Percentiles rank a stretch among this genome's conserved stretches.
Evolutionary conservation across 92 coral and sea anemone genomes (phyloP).

Genomic region (Isaurus tuberculatus): DNA sequence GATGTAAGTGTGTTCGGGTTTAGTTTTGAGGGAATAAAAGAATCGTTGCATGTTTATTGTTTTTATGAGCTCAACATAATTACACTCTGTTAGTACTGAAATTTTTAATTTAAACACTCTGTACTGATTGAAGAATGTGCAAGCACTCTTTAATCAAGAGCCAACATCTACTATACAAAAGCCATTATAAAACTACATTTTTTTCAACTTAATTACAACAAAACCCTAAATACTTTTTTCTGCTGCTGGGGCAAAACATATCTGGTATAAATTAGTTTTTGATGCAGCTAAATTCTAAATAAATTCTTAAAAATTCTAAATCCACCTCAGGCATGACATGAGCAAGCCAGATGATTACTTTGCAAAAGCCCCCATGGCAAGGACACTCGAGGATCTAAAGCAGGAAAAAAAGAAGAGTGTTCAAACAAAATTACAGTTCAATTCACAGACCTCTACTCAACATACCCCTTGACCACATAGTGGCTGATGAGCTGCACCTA

Average conservation of each 20-base stretch:
- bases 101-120: background rate
- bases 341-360: background rate
- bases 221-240: background rate
- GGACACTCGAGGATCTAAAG: background rate
- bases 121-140: background rate
- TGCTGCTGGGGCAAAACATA: background rate
- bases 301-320: background rate
- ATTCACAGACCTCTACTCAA: background rate
- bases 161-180: background rate
- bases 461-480: conserved; percentile 28
- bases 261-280: background rate
- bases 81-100: background rate
- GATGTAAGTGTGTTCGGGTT: no score
- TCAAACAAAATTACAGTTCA: background rate
- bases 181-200: background rate
- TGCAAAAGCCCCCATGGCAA: background rate
- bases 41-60: no score
- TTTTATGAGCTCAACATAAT: no score
- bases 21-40: no score
- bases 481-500: conserved; percentile 59
- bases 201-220: background rate
- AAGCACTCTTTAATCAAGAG: background rate
- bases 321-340: background rate
- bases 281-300: background rate
- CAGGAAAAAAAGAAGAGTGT: background rate